A percentile compares a stretch with the other conserved stretches of the same genome.
Conservation (phyloP, 2,797 vertebrate species). For the Petrocephalus sullivani region DNA sequence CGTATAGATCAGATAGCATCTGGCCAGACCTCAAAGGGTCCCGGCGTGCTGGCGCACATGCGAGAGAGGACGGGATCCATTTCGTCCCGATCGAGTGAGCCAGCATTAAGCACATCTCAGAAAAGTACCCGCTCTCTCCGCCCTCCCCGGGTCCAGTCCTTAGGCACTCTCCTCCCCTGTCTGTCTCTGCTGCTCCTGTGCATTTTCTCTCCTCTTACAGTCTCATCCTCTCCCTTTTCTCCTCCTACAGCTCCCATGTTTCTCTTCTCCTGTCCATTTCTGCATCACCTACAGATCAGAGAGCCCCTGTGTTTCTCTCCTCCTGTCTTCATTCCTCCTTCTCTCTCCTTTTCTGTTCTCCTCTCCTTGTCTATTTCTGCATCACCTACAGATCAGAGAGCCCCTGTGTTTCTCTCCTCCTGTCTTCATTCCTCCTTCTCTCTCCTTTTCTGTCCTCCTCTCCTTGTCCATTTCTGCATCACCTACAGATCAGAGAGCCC, state of each 20-base stretch:
- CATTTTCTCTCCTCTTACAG: slow-evolving; percentile 54
- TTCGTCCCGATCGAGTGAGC: slow-evolving; percentile 60
- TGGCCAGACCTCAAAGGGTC: slow-evolving; percentile 50
- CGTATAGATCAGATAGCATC: slow-evolving; percentile 71
- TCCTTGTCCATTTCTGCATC: background rate
- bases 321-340: slow-evolving; percentile 41
- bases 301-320: background rate
- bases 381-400: background rate
- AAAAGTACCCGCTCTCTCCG: background rate
- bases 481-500: background rate
- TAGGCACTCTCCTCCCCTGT: slow-evolving; percentile 46
- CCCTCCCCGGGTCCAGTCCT: slow-evolving; percentile 37
- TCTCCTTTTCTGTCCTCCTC: slow-evolving; percentile 29
- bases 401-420: background rate
- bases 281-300: background rate
- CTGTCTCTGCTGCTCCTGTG: slow-evolving; percentile 9
- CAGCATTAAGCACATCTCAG: slow-evolving; percentile 41
- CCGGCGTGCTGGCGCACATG: slow-evolving; percentile 23
- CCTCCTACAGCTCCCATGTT: background rate
- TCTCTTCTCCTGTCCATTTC: background rate
- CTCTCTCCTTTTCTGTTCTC: slow-evolving; percentile 40
- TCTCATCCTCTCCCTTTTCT: background rate
- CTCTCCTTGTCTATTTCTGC: background rate
- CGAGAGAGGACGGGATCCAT: slow-evolving; percentile 63
- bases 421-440: slow-evolving; percentile 31